Conservation (phyloP, 2,888 invertebrate genomes). For the Cinara cedri region DNA sequence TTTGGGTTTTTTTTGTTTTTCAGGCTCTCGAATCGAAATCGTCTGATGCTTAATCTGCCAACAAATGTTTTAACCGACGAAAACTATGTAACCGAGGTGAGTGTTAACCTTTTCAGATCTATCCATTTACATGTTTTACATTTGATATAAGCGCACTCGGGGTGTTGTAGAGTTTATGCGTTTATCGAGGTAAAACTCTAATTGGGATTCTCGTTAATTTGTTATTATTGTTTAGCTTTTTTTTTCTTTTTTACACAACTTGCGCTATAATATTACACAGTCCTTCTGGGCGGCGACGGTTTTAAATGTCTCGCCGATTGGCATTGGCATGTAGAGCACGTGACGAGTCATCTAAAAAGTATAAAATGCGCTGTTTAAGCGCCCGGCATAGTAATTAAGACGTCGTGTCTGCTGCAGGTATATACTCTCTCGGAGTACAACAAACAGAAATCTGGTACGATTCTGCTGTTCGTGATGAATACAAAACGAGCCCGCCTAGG, state of each 20-base stretch:
- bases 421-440: neutral
- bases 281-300: neutral
- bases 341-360: no score
- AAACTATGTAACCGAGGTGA: conserved; percentile 56
- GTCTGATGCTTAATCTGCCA: conserved; percentile 55
- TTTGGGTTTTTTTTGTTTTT: neutral
- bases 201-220: no score
- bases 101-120: neutral
- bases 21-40: conserved; percentile 55
- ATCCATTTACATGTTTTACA: no score
- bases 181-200: no score
- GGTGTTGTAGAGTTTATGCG: neutral
- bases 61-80: conserved; percentile 54
- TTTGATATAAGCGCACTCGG: no score
- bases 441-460: conserved; percentile 17
- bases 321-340: no score
- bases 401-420: neutral
- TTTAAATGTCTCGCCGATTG: no score
- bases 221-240: no score
- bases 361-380: no score
- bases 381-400: conserved; percentile 8
- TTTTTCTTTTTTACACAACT: no score
- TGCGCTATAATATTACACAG: conserved; percentile 8
- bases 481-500: conserved; percentile 23
- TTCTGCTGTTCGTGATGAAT: conserved; percentile 35